These are phyloP conservation scores for Rhamnusium bicolor DNA, from an alignment of 2,888 invertebrate species.

Conservation along the genomic window DNA sequence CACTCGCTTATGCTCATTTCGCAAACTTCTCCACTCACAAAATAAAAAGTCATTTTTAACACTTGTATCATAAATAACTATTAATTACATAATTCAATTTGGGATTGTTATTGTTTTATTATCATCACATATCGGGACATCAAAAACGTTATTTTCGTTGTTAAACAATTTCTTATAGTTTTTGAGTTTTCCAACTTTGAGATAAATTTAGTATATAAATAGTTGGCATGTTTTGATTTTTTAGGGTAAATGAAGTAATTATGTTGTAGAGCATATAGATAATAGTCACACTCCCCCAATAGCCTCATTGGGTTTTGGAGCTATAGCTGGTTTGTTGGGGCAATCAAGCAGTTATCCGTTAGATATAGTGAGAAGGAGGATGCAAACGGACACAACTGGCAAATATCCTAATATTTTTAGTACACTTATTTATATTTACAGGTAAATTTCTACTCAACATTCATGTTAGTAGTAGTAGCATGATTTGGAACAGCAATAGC, in stretches of 20 bases:
- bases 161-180: background rate
- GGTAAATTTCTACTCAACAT: constrained; percentile 70
- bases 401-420: constrained; percentile 78
- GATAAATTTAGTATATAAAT: background rate
- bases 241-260: constrained; percentile 30
- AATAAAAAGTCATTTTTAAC: too few relatives aligned
- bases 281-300: constrained; percentile 68
- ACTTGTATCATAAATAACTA: too few relatives aligned
- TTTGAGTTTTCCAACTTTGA: background rate
- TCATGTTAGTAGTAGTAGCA: background rate
- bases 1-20: too few relatives aligned
- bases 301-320: constrained; percentile 87
- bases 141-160: background rate
- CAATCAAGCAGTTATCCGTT: constrained; percentile 98
- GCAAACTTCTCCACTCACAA: too few relatives aligned
- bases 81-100: too few relatives aligned
- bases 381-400: constrained; percentile 76
- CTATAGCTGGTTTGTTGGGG: constrained; percentile 92
- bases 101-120: too few relatives aligned
- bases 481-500: background rate
- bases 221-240: constrained; percentile 17
- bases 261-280: constrained; percentile 59
- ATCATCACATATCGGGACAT: too few relatives aligned
- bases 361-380: constrained; percentile 85
- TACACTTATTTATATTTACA: constrained; percentile 81